A percentile compares a stretch with the other conserved stretches of the same genome.
Evolutionary conservation across 1,140 invertebrate species (phyloP).

Genomic region (Psix sp.): DNA sequence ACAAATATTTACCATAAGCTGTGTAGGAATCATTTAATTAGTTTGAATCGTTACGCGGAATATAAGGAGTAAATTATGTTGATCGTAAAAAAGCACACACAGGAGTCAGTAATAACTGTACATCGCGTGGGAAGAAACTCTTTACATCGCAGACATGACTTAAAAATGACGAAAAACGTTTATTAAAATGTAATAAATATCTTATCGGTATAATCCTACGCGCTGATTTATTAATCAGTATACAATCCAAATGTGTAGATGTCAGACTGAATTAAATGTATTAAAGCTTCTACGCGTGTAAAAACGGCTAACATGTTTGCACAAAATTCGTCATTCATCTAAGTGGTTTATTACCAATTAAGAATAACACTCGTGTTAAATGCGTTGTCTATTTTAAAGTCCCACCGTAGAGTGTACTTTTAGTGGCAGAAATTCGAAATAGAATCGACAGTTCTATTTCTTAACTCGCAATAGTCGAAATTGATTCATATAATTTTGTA

Average conservation of each 20-base stretch:
- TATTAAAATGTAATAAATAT: slow-evolving; percentile 32
- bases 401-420: too few species aligned
- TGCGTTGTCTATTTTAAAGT: too few species aligned
- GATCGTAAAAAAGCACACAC: not conserved
- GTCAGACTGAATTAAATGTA: slow-evolving; percentile 24
- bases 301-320: too few species aligned
- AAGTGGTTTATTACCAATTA: too few species aligned
- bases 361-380: too few species aligned
- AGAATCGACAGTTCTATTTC: too few species aligned
- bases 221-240: slow-evolving; percentile 20
- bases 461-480: too few species aligned
- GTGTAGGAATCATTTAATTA: slow-evolving; percentile 1
- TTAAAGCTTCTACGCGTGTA: not conserved
- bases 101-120: slow-evolving; percentile 21
- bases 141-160: not conserved
- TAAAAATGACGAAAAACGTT: slow-evolving; percentile 22
- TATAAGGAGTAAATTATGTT: slow-evolving; percentile 8
- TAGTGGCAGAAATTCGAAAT: too few species aligned
- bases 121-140: slow-evolving; percentile 17
- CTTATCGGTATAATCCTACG: slow-evolving; percentile 37
- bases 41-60: not conserved
- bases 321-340: too few species aligned
- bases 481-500: too few species aligned
- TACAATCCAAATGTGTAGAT: slow-evolving; percentile 16
- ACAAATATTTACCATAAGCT: not conserved